These are phyloP conservation scores for Megalurothrips usitatus DNA, from an alignment of 2,888 invertebrate genomes.

Conservation along the genomic window DNA sequence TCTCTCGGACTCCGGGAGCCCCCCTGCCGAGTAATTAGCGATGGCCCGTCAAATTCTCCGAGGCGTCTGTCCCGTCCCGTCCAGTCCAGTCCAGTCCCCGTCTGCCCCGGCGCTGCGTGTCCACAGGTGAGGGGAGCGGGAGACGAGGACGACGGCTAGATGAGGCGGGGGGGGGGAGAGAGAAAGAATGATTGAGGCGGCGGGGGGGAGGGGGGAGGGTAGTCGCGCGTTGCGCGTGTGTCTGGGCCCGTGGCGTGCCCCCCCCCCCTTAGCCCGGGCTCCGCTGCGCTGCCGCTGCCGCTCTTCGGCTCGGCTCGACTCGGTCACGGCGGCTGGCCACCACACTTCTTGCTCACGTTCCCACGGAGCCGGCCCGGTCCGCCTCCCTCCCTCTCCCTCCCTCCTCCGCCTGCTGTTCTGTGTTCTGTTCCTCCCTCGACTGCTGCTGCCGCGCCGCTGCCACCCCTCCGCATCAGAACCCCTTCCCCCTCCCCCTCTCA, in stretches of 20 bases:
- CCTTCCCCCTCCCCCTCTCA: background rate
- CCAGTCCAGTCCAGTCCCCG: too few relatives aligned
- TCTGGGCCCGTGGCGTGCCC: constrained; percentile 11
- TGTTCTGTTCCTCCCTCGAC: background rate
- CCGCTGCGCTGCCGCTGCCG: too few relatives aligned
- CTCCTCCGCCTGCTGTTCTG: background rate
- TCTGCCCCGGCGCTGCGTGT: too few relatives aligned
- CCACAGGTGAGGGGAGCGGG: constrained; percentile 12
- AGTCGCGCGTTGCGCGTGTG: background rate
- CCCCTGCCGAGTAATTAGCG: background rate
- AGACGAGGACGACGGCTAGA: constrained; percentile 25
- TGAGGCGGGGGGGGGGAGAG: constrained; percentile 13
- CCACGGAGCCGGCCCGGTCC: background rate
- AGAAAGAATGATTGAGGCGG: constrained; percentile 19
- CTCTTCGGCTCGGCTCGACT: background rate
- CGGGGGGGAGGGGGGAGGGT: background rate
- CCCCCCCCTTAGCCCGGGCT: background rate
- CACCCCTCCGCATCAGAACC: background rate
- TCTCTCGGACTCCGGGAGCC: too few relatives aligned
- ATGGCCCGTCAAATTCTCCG: constrained; percentile 9
- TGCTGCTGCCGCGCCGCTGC: constrained; percentile 15
- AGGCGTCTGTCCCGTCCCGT: background rate
- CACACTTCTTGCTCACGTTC: constrained; percentile 17
- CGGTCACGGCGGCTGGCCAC: constrained; percentile 19
- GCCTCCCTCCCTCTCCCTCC: background rate